phyloP scores from a whole-genome alignment of 2,113 vertebrate species.

The Corythornis madagascariensis region DNA sequence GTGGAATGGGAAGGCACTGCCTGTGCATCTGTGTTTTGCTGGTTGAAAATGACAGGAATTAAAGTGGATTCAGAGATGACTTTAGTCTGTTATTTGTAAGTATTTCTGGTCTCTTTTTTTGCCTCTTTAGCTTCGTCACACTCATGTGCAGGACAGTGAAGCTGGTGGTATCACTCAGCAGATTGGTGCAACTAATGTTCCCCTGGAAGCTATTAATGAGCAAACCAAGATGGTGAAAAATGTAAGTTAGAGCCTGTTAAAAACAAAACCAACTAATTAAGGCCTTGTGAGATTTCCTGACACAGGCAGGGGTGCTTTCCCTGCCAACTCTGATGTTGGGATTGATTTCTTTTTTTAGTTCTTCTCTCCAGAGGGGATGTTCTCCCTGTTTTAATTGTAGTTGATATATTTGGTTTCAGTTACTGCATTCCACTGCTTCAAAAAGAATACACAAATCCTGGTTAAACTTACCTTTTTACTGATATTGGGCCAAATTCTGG shows the following conservation, averaged over 20 bases:
- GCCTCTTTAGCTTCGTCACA: conserved; percentile 85
- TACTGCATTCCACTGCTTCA: background rate
- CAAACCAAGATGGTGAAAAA: conserved; percentile 98
- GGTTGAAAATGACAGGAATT: background rate
- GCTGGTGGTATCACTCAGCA: conserved; percentile 98
- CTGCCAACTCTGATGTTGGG: background rate
- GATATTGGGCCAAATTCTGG: background rate
- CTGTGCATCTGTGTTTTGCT: background rate
- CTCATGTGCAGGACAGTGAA: conserved; percentile 94
- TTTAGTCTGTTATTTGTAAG: background rate
- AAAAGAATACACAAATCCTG: background rate
- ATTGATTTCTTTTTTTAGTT: background rate
- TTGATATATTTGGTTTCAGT: background rate
- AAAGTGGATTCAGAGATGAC: background rate
- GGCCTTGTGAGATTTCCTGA: background rate
- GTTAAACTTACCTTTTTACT: background rate
- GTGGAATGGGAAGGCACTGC: background rate
- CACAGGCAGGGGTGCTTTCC: background rate
- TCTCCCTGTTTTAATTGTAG: background rate
- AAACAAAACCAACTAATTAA: background rate
- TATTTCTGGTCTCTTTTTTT: background rate
- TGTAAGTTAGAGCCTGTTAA: conserved; percentile 72
- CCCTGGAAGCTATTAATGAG: conserved; percentile 91
- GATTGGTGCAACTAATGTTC: conserved; percentile 97
- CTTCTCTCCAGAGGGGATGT: background rate